phyloP scores from a whole-genome alignment of 2,888 invertebrate species.

The Melinaea marsaeus region DNA sequence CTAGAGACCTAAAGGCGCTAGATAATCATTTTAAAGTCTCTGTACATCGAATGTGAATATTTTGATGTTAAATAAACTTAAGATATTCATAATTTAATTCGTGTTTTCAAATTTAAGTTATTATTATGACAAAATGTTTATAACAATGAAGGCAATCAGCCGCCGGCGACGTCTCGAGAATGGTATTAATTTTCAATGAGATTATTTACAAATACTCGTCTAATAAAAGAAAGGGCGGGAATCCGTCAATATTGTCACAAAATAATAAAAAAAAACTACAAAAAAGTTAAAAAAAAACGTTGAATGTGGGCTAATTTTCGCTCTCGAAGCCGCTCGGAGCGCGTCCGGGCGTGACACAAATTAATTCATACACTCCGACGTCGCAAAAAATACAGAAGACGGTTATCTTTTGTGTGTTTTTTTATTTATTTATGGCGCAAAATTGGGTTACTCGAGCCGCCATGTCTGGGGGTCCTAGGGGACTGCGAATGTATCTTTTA shows the following conservation, averaged over 20 bases:
- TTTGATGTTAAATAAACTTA: too few species aligned
- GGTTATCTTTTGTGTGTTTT: slow-evolving; percentile 68
- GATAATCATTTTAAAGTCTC: too few species aligned
- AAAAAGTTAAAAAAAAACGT: slow-evolving; percentile 42
- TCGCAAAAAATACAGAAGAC: slow-evolving; percentile 55
- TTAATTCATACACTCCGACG: slow-evolving; percentile 62
- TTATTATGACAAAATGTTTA: neutral
- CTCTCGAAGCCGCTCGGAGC: slow-evolving; percentile 69
- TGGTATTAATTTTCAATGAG: slow-evolving; percentile 73
- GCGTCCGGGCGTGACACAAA: slow-evolving; percentile 74
- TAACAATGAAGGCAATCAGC: slow-evolving; percentile 62
- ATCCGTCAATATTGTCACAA: slow-evolving; percentile 74
- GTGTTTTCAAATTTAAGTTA: too few species aligned
- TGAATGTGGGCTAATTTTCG: slow-evolving; percentile 76
- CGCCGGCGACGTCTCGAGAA: slow-evolving; percentile 50
- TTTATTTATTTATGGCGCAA: slow-evolving; percentile 72
- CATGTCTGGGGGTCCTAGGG: slow-evolving; percentile 55
- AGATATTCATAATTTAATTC: too few species aligned
- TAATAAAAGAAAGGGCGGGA: slow-evolving; percentile 43
- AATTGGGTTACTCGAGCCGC: slow-evolving; percentile 77
- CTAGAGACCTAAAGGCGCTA: too few species aligned
- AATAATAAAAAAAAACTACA: slow-evolving; percentile 50
- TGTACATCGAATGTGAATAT: too few species aligned
- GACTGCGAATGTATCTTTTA: slow-evolving; percentile 41
- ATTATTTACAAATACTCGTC: slow-evolving; percentile 73